These are phyloP conservation scores for Chlorodrepanis virens DNA, from an alignment of 2,113 vertebrate species.

Conservation along the genomic window DNA sequence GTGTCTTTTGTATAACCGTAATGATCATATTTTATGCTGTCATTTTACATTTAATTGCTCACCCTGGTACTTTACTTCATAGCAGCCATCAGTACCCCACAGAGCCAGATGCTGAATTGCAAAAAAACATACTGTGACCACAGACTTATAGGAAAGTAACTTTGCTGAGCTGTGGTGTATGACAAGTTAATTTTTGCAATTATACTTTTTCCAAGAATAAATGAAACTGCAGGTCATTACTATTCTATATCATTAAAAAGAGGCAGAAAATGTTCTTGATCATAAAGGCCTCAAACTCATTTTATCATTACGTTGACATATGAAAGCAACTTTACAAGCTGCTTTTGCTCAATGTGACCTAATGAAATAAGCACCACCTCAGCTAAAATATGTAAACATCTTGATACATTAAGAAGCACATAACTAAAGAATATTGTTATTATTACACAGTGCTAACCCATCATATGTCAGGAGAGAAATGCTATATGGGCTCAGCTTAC, in stretches of 20 bases:
- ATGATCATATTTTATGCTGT: conserved; percentile 91
- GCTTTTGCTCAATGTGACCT: conserved; percentile 52
- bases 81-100: conserved; percentile 87
- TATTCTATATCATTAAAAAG: conserved; percentile 75
- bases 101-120: conserved; percentile 84
- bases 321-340: conserved; percentile 69
- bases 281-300: conserved; percentile 70
- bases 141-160: conserved; percentile 78
- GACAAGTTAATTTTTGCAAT: conserved; percentile 87
- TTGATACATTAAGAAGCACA: conserved; percentile 27
- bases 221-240: conserved; percentile 76
- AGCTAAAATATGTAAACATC: conserved; percentile 57
- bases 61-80: conserved; percentile 81
- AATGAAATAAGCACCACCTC: conserved; percentile 67
- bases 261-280: conserved; percentile 64
- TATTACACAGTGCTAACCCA: conserved; percentile 28
- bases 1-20: conserved; percentile 88
- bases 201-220: conserved; percentile 83
- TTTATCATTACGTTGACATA: conserved; percentile 66
- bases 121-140: conserved; percentile 85
- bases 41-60: conserved; percentile 86
- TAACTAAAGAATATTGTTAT: conserved; percentile 9
- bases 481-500: background rate
- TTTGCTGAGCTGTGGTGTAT: conserved; percentile 80
- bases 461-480: conserved; percentile 8